These are phyloP conservation scores for Cyaniris semiargus DNA, from an alignment of 2,888 invertebrate genomes.

Conservation along the genomic window DNA sequence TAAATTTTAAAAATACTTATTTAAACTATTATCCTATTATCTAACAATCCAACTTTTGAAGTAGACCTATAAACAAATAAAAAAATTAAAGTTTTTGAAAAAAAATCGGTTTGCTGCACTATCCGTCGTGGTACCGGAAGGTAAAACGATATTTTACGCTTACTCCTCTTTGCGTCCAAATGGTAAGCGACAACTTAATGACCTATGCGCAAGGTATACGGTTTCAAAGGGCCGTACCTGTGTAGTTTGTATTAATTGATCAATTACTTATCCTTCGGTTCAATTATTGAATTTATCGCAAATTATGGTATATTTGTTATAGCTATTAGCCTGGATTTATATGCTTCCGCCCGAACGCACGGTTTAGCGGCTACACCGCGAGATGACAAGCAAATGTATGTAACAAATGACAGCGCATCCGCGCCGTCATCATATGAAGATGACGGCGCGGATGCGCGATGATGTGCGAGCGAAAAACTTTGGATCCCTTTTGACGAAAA, in stretches of 20 bases:
- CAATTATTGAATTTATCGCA: background rate
- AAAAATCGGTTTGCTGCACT: background rate
- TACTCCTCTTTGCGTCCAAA: slow-evolving; percentile 57
- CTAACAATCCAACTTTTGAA: background rate
- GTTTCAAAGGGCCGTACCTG: slow-evolving; percentile 6
- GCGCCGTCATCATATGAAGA: too few relatives aligned
- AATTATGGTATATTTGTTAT: background rate
- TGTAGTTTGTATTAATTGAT: slow-evolving; percentile 8
- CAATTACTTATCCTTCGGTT: background rate
- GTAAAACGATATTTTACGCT: slow-evolving; percentile 64
- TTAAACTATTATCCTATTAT: background rate
- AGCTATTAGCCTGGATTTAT: too few relatives aligned
- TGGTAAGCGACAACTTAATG: slow-evolving; percentile 66
- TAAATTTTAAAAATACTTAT: background rate
- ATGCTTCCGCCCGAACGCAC: too few relatives aligned
- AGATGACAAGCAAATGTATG: too few relatives aligned
- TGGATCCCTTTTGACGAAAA: too few relatives aligned
- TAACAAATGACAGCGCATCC: too few relatives aligned
- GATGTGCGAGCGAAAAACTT: too few relatives aligned
- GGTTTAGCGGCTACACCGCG: too few relatives aligned
- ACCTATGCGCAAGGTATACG: slow-evolving; percentile 48
- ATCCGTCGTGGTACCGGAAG: slow-evolving; percentile 53
- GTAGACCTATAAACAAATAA: background rate
- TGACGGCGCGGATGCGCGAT: too few relatives aligned
- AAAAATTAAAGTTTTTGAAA: background rate